Evolutionary conservation across 2,888 invertebrate species (phyloP), one percentile per base, ranked within the genome.

Genomic region (Carterocephalus palaemon): DNA sequence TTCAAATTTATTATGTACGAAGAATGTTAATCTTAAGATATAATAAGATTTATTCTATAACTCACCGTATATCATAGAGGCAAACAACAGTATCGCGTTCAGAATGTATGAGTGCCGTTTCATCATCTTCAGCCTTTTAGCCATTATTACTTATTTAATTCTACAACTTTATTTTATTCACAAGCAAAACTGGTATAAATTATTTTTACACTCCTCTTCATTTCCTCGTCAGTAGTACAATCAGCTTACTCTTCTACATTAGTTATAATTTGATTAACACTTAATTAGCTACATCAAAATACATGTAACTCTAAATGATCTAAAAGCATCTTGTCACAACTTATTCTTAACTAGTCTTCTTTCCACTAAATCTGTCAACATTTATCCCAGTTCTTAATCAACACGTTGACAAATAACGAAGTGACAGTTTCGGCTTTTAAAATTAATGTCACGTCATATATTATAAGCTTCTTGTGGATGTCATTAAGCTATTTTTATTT

Each of bases 21-120:
- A n/a, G n/a, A n/a, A n/a, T n/a, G n/a, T n/a, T n/a, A n/a, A n/a
- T n/a, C n/a, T n/a, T n/a, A n/a, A n/a, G n/a, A n/a, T n/a, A n/a
- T n/a, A n/a, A n/a, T n/a, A n/a, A n/a, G n/a, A n/a, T n/a, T n/a
- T n/a, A n/a, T n/a, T n/a, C n/a, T n/a, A n/a, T n/a, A n/a, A 82
- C 86, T 86, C 62, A 86, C 86, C 86, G 53, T 86, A 85, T 59
- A 84, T 80, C 74, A 82, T 75, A 8, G 82, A 76, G 50, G 81
- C 57, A 62, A 82, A 72, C 22, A 85, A 69, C 38, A 85, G 60
- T 48, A 83, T 59, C 29, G 82, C 83, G 70, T 84, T 83, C 72
- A 84, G 53, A 53, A 80, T 49, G 53, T 71, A 79, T 49, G 81
- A 81, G 75, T 80, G 80, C 69, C 64, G 71, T 64, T 72, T 76